Conservation (phyloP, 2,797 vertebrate species). For the Scleropages formosus region DNA sequence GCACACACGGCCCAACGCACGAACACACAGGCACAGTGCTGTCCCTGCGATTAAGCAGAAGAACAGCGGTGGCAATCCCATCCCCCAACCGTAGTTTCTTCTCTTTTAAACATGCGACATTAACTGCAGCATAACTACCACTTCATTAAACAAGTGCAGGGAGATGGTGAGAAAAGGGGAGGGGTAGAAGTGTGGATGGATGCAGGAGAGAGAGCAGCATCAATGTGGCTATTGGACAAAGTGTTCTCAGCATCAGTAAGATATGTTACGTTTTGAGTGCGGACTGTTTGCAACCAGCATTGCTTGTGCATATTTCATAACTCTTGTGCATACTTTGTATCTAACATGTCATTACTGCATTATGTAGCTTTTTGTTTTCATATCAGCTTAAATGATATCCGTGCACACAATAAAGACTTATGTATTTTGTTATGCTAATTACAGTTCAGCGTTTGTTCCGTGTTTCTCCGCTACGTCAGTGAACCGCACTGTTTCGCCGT, state of each 20-base stretch:
- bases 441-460: no score
- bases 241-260: no score
- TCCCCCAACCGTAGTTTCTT: background rate
- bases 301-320: no score
- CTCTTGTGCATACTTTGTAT: no score
- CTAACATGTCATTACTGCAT: no score
- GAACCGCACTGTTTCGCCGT: background rate
- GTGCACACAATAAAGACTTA: no score
- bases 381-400: no score
- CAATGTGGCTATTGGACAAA: no score
- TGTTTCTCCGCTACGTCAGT: no score
- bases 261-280: background rate
- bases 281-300: background rate
- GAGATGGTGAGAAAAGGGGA: conserved; percentile 4
- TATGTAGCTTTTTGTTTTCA: no score
- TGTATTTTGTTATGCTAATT: no score
- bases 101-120: background rate
- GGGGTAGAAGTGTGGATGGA: background rate
- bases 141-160: background rate
- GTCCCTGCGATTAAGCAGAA: background rate
- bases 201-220: background rate
- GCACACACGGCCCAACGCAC: background rate
- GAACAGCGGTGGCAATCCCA: background rate
- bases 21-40: background rate
- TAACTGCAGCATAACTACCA: background rate